Percentiles rank a stretch among this genome's conserved stretches.
phyloP scores from a whole-genome alignment of 2,888 invertebrate species.

The Oeneis ivallda region DNA sequence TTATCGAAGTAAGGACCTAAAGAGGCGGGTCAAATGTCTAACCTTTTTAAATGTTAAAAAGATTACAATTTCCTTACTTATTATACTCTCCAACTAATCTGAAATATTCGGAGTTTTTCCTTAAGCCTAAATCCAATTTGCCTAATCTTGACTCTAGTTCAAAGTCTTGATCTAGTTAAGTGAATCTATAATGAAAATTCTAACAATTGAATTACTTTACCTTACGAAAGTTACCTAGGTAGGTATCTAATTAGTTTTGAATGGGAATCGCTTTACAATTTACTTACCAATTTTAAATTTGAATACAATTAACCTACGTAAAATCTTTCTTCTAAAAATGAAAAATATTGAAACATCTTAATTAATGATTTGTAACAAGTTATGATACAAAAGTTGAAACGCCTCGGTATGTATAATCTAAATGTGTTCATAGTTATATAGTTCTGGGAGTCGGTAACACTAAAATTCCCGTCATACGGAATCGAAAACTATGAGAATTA shows the following conservation, averaged over 20 bases:
- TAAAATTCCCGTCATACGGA: too few relatives aligned
- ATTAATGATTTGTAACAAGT: not conserved
- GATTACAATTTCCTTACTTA: slow-evolving; percentile 22
- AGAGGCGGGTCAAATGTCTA: not conserved
- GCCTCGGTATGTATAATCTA: too few relatives aligned
- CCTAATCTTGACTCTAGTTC: not conserved
- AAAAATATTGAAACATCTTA: not conserved
- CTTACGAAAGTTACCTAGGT: not conserved
- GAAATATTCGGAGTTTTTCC: not conserved
- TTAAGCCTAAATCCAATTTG: slow-evolving; percentile 1
- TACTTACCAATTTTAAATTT: not conserved
- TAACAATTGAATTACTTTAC: slow-evolving; percentile 1
- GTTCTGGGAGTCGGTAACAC: too few relatives aligned
- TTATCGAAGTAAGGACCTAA: slow-evolving; percentile 7
- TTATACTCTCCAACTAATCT: slow-evolving; percentile 7
- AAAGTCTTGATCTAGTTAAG: not conserved
- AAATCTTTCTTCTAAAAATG: too few relatives aligned
- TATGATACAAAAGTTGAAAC: too few relatives aligned
- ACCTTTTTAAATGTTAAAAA: slow-evolving; percentile 32
- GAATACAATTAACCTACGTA: slow-evolving; percentile 1
- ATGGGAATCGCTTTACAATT: slow-evolving; percentile 2
- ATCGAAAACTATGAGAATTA: too few relatives aligned
- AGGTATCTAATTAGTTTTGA: slow-evolving; percentile 6
- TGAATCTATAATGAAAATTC: not conserved
- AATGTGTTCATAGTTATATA: too few relatives aligned